Conservation (phyloP, 1,140 invertebrate species). For the Musca vetustissima region DNA sequence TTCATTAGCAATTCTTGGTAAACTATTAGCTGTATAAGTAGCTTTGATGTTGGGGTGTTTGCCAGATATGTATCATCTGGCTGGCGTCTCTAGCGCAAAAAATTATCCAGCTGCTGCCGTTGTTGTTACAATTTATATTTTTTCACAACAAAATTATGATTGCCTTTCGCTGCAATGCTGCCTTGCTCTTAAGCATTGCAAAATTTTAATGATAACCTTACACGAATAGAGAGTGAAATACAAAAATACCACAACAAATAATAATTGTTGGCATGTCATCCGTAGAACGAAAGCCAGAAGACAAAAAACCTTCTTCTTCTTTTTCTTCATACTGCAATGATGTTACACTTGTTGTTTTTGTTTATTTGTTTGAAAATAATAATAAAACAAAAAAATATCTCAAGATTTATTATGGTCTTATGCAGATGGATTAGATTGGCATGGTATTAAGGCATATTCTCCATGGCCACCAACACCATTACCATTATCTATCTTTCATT, state of each 20-base stretch:
- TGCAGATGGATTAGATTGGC: conserved; percentile 18
- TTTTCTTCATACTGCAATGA: too few relatives aligned
- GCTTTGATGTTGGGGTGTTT: too few relatives aligned
- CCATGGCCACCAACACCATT: too few relatives aligned
- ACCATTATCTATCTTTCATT: background rate
- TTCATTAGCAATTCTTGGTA: conserved; percentile 15
- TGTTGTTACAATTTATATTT: conserved; percentile 8
- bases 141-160: conserved; percentile 3
- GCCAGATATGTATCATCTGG: too few relatives aligned
- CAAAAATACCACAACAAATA: conserved; percentile 9
- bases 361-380: conserved; percentile 2
- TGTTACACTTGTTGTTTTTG: conserved; percentile 12
- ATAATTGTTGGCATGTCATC: conserved; percentile 22
- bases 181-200: conserved; percentile 2
- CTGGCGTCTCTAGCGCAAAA: too few relatives aligned
- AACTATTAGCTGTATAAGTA: too few relatives aligned
- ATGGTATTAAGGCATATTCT: background rate
- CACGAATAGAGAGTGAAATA: background rate
- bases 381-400: conserved; percentile 8
- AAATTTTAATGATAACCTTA: conserved; percentile 22
- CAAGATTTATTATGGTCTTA: conserved; percentile 15
- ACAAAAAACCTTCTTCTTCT: too few relatives aligned
- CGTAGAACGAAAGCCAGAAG: background rate
- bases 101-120: background rate
- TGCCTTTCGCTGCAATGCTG: background rate